Base-by-base conservation (phyloP, 2,797 vertebrate genomes). In the Bucorvus abyssinicus region DNA sequence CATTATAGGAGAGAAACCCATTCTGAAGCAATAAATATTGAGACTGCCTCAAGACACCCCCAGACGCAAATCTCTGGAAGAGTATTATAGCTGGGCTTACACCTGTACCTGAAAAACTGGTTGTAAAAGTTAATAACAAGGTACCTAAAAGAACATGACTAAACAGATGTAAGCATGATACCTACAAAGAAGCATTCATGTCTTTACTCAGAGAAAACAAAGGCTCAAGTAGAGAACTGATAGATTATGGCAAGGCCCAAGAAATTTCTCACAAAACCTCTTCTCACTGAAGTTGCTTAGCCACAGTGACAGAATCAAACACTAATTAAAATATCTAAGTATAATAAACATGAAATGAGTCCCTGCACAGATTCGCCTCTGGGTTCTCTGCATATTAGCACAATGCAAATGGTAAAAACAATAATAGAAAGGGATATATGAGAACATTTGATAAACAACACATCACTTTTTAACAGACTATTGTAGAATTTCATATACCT, bases 371-470 rank as follows among this genome's bases (percentile, higher is more conserved):
- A 70, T 59, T 74, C 6, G 5, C 30, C 45, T 70, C 71, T 67
- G 26, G 20, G 36, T 77, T 67, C 44, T 63, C 34, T 73, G 36
- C 19, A 15, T 56, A 63, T 81, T 88, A 67, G 21, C 26, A 45
- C 55, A 82, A 64, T 12, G n/a, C n/a, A 94, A 89, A 95, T 50
- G 42, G 45, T 53, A 90, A 95, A 93, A 89, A 50, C 68, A 84
- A 6, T 36, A 91, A 68, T 2, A 88, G 30, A 79, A 55, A 61
- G 21, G 13, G 22, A 84, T 21, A 59, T 17, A 61, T 34, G 52
- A 84, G 23, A 93, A 67, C 32, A 77, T 68, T 82, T 49, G 16
- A 77, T 38, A 90, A 69, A 30, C 40, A 87, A 6, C 21, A 55
- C 11, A 40, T 30, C 7, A 11, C 52, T 69, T 83, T 88, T 85